Percentiles rank a stretch among this genome's conserved stretches.
Conservation (phyloP, 2,113 vertebrate species). For the Antigone vipio region DNA sequence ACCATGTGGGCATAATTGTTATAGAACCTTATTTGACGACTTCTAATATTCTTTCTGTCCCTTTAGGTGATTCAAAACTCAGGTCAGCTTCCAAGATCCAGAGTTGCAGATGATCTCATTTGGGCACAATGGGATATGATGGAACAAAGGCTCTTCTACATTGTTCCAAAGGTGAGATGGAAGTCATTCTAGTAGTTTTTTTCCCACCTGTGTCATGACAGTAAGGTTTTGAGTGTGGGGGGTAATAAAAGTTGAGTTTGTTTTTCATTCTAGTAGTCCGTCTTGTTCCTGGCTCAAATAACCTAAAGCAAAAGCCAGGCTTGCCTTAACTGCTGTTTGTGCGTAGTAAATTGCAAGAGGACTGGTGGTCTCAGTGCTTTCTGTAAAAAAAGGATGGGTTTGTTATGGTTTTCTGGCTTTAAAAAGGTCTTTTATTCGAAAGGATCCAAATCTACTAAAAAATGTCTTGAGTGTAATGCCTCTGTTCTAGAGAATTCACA, state of each 20-base stretch:
- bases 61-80: constrained; percentile 84
- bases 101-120: constrained; percentile 86
- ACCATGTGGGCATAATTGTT: background rate
- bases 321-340: background rate
- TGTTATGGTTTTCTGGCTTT: background rate
- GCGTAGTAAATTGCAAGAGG: background rate
- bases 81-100: constrained; percentile 80
- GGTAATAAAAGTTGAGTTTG: background rate
- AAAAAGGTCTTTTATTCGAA: background rate
- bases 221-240: background rate
- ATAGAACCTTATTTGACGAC: background rate
- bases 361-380: background rate
- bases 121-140: constrained; percentile 93
- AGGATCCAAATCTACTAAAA: background rate
- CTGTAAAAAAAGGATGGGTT: background rate
- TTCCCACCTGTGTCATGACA: background rate
- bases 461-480: background rate
- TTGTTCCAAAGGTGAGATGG: constrained; percentile 78
- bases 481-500: background rate
- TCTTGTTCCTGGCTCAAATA: background rate
- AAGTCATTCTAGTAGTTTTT: background rate
- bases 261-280: background rate
- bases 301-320: background rate
- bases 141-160: constrained; percentile 88
- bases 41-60: background rate